Conservation (phyloP, 92 coral and sea anemone species). For the Paragorgia papillata region DNA sequence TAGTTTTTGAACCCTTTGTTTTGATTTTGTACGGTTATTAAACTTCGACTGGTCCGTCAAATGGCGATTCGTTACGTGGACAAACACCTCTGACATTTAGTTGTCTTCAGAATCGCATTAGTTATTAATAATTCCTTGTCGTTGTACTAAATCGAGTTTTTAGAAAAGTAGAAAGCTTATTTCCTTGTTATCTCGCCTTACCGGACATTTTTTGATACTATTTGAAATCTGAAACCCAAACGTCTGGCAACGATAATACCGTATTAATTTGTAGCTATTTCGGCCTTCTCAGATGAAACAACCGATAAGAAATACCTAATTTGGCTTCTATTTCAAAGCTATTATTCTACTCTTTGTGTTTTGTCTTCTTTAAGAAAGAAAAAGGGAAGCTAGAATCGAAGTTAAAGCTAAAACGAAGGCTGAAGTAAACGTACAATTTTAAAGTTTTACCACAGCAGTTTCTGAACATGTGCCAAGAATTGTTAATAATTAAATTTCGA, state of each 20-base stretch:
- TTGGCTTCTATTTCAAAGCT: too few relatives aligned
- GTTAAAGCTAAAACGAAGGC: too few relatives aligned
- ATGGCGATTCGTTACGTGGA: constrained; percentile 18
- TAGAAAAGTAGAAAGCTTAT: background rate
- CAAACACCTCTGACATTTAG: background rate
- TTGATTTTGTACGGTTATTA: background rate
- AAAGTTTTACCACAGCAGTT: too few relatives aligned
- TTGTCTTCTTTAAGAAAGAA: too few relatives aligned
- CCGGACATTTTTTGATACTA: constrained; percentile 1
- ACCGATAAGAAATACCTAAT: too few relatives aligned
- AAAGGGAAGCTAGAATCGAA: too few relatives aligned
- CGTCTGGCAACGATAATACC: too few relatives aligned
- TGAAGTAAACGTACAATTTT: background rate
- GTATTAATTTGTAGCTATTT: too few relatives aligned
- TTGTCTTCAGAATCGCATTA: background rate
- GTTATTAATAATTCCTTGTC: background rate
- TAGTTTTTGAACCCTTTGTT: background rate
- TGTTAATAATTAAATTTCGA: background rate
- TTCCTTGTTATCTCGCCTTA: background rate
- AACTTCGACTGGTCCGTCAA: constrained; percentile 12
- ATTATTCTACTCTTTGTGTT: too few relatives aligned
- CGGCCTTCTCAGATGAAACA: too few relatives aligned
- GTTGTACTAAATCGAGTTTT: background rate
- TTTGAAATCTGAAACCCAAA: constrained; percentile 23
- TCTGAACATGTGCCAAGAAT: background rate